phyloP scores from a whole-genome alignment of 92 coral and sea anemone genomes.

The Heteractis magnifica region DNA sequence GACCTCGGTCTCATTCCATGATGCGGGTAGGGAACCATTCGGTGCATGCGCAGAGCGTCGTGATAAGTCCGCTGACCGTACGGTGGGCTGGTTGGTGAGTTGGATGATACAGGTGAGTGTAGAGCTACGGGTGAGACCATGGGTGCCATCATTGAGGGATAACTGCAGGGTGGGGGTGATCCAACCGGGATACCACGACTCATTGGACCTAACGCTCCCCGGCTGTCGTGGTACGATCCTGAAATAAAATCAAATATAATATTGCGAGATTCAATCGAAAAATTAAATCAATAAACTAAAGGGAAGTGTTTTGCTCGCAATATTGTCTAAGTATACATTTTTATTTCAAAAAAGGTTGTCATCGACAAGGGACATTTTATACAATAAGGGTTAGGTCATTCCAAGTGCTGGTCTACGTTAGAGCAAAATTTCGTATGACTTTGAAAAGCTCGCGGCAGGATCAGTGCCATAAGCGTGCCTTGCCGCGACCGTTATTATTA shows the following conservation, averaged over 20 bases:
- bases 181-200: slow-evolving; percentile 45
- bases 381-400: no score
- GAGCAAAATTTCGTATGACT: no score
- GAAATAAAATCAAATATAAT: neutral
- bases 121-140: slow-evolving; percentile 68
- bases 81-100: slow-evolving; percentile 92
- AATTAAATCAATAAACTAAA: no score
- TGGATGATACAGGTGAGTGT: slow-evolving; percentile 73
- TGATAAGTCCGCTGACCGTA: slow-evolving; percentile 97
- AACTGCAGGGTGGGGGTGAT: slow-evolving; percentile 64
- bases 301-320: no score
- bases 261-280: neutral
- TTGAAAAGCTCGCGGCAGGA: no score
- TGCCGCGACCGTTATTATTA: no score
- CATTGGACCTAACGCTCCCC: slow-evolving; percentile 35
- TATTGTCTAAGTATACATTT: no score
- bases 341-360: no score
- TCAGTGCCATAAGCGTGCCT: no score
- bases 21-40: slow-evolving; percentile 90
- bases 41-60: slow-evolving; percentile 85
- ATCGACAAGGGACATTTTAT: no score
- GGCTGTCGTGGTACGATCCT: slow-evolving; percentile 42
- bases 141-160: slow-evolving; percentile 83
- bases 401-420: no score
- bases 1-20: slow-evolving; percentile 43